These are phyloP conservation scores for Drosophila chauvacae DNA, from an alignment of 1,140 invertebrate species.

Conservation along the genomic window DNA sequence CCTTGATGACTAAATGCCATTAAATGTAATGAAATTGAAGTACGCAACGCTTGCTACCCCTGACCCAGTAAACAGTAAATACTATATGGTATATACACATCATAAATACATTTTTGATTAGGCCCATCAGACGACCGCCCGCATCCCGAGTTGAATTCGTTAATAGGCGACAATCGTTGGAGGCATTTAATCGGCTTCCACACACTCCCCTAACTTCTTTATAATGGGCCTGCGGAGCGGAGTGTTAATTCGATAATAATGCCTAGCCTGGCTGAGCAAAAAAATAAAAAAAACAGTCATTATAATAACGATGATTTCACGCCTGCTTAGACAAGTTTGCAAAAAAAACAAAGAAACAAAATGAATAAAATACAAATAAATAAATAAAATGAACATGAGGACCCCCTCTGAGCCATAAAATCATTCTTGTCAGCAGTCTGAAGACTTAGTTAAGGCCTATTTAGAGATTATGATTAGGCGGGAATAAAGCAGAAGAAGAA, in stretches of 20 bases:
- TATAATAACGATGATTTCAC: slow-evolving; percentile 50
- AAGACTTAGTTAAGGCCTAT: neutral
- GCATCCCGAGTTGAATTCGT: slow-evolving; percentile 70
- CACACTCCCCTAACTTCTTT: slow-evolving; percentile 38
- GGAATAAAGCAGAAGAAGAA: neutral
- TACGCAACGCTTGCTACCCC: slow-evolving; percentile 61
- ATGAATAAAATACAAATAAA: neutral
- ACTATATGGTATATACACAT: slow-evolving; percentile 35
- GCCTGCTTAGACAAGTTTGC: slow-evolving; percentile 35
- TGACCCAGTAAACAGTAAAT: slow-evolving; percentile 62
- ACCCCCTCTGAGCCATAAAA: neutral
- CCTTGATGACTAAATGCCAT: slow-evolving; percentile 75
- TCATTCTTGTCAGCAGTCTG: slow-evolving; percentile 1
- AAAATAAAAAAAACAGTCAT: slow-evolving; percentile 17
- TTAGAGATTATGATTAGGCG: neutral
- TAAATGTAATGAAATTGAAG: slow-evolving; percentile 79
- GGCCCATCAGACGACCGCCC: slow-evolving; percentile 63
- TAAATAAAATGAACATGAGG: neutral
- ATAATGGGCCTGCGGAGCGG: slow-evolving; percentile 32
- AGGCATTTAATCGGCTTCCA: slow-evolving; percentile 67
- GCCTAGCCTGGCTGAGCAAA: slow-evolving; percentile 18
- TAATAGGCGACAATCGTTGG: slow-evolving; percentile 74
- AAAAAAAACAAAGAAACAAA: neutral
- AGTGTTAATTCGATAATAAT: slow-evolving; percentile 75
- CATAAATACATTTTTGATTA: slow-evolving; percentile 80